These are phyloP conservation scores for Leucophenga montana DNA, from an alignment of 2,888 invertebrate genomes.

Conservation along the genomic window DNA sequence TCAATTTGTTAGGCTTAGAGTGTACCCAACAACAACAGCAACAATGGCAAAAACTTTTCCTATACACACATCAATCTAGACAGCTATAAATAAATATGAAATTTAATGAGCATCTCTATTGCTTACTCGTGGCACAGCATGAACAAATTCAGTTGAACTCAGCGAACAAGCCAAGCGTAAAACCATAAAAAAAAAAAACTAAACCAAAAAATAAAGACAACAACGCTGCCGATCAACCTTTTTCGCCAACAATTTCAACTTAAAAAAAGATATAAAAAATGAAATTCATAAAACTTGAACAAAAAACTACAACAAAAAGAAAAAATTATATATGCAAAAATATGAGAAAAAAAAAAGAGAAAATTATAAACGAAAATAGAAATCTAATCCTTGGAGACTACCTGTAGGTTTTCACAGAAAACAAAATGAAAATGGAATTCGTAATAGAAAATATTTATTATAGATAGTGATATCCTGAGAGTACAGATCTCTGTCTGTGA, in stretches of 20 bases:
- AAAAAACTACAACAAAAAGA: not conserved
- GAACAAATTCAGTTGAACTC: not conserved
- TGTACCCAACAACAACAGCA: conserved; percentile 27
- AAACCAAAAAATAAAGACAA: conserved; percentile 1
- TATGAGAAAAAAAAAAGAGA: not conserved
- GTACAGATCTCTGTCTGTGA: not conserved
- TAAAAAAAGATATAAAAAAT: conserved; percentile 1
- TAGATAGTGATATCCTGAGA: not conserved
- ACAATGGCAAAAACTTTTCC: conserved; percentile 30
- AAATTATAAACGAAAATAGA: not conserved
- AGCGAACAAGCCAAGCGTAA: conserved; percentile 16
- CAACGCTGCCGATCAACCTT: not conserved
- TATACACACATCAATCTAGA: conserved; percentile 24
- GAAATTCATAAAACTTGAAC: not conserved
- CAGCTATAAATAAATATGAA: conserved; percentile 26
- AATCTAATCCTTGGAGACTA: conserved; percentile 6
- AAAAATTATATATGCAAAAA: not conserved
- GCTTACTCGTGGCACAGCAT: conserved; percentile 8
- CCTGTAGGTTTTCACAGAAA: not conserved
- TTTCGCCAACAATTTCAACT: not conserved
- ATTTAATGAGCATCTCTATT: conserved; percentile 30
- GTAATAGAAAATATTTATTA: not conserved
- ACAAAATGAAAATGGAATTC: not conserved
- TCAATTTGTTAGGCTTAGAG: conserved; percentile 20
- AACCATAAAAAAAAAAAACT: conserved; percentile 10